Conservation (phyloP, 1,140 invertebrate genomes). For the Scaptomyza hsui region DNA sequence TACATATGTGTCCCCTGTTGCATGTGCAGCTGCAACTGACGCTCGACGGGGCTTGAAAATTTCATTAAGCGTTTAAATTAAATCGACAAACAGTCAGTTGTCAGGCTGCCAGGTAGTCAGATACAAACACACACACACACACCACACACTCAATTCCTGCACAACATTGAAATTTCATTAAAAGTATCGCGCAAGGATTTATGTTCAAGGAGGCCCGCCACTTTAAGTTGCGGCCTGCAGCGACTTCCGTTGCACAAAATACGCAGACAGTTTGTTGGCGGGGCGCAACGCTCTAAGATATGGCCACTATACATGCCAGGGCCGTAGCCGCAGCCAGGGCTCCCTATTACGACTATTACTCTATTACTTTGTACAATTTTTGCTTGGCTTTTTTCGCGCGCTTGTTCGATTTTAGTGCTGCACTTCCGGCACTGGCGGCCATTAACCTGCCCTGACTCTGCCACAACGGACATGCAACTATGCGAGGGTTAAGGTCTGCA, state of each 20-base stretch:
- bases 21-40: conserved; percentile 72
- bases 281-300: conserved; percentile 53
- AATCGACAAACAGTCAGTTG: conserved; percentile 64
- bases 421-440: conserved; percentile 67
- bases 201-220: conserved; percentile 52
- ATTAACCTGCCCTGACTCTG: conserved; percentile 62
- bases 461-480: conserved; percentile 67
- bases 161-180: conserved; percentile 81
- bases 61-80: conserved; percentile 75
- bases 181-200: conserved; percentile 74
- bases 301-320: conserved; percentile 77
- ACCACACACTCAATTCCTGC: conserved; percentile 4
- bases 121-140: conserved; percentile 24
- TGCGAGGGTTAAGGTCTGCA: conserved; percentile 75
- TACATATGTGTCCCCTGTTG: not conserved
- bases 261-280: conserved; percentile 64
- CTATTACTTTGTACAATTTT: conserved; percentile 21
- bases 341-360: conserved; percentile 32
- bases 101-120: conserved; percentile 32
- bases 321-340: conserved; percentile 2
- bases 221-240: conserved; percentile 71
- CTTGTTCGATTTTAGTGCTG: conserved; percentile 80
- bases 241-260: conserved; percentile 72
- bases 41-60: conserved; percentile 54
- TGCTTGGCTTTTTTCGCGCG: conserved; percentile 48